Evolutionary conservation across 2,888 invertebrate species (phyloP).

Genomic region (Tenthredo amoena): DNA sequence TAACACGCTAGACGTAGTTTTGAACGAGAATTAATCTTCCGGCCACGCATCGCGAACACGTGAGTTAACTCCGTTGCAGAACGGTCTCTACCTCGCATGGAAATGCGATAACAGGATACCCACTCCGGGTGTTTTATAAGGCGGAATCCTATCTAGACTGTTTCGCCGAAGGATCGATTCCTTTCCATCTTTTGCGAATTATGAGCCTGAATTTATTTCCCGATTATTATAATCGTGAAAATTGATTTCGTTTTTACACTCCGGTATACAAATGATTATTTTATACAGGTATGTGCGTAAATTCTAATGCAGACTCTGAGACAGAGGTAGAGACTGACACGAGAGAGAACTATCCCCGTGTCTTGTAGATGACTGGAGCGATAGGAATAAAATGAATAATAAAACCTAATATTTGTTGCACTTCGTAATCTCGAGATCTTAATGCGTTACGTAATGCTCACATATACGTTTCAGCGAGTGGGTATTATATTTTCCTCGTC

Average conservation of each 20-base stretch:
- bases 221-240: too few relatives aligned
- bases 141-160: background rate
- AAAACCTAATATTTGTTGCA: conserved; percentile 70
- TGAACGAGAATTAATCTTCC: conserved; percentile 50
- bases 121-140: background rate
- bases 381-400: conserved; percentile 66
- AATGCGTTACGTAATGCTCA: conserved; percentile 69
- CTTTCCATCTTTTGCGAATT: too few relatives aligned
- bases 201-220: too few relatives aligned
- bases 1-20: conserved; percentile 51
- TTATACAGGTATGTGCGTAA: background rate
- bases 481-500: conserved; percentile 51
- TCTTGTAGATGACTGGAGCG: conserved; percentile 43
- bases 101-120: conserved; percentile 43
- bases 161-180: background rate
- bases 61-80: conserved; percentile 35
- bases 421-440: conserved; percentile 68
- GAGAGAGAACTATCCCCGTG: conserved; percentile 41
- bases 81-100: background rate
- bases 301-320: background rate
- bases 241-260: too few relatives aligned
- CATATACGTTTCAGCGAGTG: conserved; percentile 62
- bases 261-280: too few relatives aligned
- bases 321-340: background rate
- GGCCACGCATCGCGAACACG: conserved; percentile 49